Evolutionary conservation across 2,797 vertebrate genomes (phyloP).

Genomic region (Amblyopsis hoosieri): DNA sequence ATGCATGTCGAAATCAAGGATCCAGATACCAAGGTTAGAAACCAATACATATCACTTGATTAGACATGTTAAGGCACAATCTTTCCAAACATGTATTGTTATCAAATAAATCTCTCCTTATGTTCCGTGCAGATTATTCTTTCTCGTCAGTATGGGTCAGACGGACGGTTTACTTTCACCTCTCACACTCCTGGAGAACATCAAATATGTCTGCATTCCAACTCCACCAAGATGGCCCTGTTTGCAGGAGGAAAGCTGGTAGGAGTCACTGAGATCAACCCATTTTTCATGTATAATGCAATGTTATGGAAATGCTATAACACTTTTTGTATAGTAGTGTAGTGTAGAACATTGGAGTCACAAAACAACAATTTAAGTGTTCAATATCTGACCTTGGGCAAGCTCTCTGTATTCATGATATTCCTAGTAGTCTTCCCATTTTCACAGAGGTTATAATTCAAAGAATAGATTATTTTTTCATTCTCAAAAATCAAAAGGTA

Average conservation of each 20-base stretch:
- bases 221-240: constrained; percentile 91
- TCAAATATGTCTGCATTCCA: constrained; percentile 96
- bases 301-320: too few species aligned
- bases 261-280: constrained; percentile 23
- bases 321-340: too few species aligned
- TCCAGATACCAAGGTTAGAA: constrained; percentile 86
- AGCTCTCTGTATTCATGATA: too few species aligned
- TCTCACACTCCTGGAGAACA: constrained; percentile 95
- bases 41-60: neutral
- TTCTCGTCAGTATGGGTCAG: constrained; percentile 92
- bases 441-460: too few species aligned
- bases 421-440: too few species aligned
- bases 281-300: neutral
- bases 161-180: constrained; percentile 94
- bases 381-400: too few species aligned
- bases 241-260: constrained; percentile 94
- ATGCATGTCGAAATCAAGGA: constrained; percentile 97
- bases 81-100: neutral
- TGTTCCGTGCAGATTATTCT: constrained; percentile 82
- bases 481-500: too few species aligned
- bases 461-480: too few species aligned
- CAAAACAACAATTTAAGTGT: too few species aligned
- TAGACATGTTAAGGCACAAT: neutral
- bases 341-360: too few species aligned
- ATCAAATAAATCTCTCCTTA: neutral